phyloP scores from a whole-genome alignment of 2,797 vertebrate genomes.

The Psittacula derbiana region DNA sequence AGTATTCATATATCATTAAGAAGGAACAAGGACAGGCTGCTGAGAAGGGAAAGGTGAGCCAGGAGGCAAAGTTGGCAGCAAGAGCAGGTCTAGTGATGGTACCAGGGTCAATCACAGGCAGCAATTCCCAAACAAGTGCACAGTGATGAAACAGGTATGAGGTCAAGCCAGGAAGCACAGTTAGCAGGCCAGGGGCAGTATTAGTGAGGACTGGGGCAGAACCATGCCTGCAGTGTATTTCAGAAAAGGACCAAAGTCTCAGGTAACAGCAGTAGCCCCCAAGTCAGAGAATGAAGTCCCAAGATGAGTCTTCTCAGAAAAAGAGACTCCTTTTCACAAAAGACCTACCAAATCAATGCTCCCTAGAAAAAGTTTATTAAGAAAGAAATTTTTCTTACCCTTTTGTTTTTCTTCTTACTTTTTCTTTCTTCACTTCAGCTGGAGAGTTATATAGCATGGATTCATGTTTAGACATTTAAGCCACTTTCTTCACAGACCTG shows the following conservation, averaged over 20 bases:
- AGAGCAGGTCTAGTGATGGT: too few relatives aligned
- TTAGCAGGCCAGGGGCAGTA: not conserved
- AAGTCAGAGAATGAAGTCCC: not conserved
- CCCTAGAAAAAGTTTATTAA: not conserved
- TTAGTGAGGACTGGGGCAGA: fast-evolving
- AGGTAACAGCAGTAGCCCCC: not conserved
- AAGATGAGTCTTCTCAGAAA: not conserved
- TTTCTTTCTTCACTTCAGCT: not conserved
- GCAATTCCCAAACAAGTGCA: not conserved
- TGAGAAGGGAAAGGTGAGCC: not conserved
- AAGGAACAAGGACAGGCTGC: not conserved
- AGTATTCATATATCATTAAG: not conserved
- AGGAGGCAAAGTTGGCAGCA: fast-evolving
- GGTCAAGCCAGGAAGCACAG: not conserved
- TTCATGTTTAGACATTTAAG: not conserved
- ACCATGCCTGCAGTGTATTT: too few relatives aligned
- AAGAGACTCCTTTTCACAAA: not conserved
- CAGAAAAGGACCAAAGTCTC: not conserved
- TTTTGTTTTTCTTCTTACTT: not conserved
- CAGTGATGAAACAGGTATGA: not conserved
- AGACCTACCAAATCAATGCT: not conserved
- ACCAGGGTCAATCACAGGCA: not conserved
- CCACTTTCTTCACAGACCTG: not conserved
- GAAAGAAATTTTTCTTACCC: not conserved
- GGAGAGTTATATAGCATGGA: fast-evolving